Conservation (phyloP, 2,888 invertebrate genomes). For the Escarpia spicata region DNA sequence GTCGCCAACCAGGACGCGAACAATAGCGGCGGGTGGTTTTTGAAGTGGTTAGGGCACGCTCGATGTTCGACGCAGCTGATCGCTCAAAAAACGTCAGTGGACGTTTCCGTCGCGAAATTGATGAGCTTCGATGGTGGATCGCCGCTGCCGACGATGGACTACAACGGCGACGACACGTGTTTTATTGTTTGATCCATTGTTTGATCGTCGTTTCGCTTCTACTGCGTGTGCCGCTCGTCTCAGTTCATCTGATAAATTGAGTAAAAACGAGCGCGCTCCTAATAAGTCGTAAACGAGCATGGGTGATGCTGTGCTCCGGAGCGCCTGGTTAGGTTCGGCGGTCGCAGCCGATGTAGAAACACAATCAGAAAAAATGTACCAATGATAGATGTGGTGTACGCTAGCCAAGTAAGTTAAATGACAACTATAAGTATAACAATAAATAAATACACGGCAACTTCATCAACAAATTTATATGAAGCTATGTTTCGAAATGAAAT, state of each 20-base stretch:
- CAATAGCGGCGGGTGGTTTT: constrained; percentile 12
- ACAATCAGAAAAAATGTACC: background rate
- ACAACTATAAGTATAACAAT: background rate
- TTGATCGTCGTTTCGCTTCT: constrained; percentile 1
- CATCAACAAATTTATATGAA: background rate
- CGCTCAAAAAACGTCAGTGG: background rate
- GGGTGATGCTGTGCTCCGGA: background rate
- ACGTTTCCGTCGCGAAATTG: background rate
- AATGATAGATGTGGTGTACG: background rate
- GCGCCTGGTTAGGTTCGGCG: background rate
- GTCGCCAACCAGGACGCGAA: background rate
- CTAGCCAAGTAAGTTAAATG: background rate
- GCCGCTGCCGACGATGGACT: background rate
- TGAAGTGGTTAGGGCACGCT: background rate
- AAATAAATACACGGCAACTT: background rate
- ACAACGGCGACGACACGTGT: constrained; percentile 16
- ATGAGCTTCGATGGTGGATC: background rate
- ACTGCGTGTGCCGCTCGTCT: constrained; percentile 5
- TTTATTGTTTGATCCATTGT: constrained; percentile 16
- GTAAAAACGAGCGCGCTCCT: background rate
- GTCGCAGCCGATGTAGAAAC: background rate
- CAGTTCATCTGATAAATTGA: background rate
- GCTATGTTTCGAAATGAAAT: background rate
- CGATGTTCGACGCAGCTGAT: background rate
- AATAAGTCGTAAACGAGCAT: background rate